Evolutionary conservation across 2,113 vertebrate genomes (phyloP).

Genomic region (Equus quagga): DNA sequence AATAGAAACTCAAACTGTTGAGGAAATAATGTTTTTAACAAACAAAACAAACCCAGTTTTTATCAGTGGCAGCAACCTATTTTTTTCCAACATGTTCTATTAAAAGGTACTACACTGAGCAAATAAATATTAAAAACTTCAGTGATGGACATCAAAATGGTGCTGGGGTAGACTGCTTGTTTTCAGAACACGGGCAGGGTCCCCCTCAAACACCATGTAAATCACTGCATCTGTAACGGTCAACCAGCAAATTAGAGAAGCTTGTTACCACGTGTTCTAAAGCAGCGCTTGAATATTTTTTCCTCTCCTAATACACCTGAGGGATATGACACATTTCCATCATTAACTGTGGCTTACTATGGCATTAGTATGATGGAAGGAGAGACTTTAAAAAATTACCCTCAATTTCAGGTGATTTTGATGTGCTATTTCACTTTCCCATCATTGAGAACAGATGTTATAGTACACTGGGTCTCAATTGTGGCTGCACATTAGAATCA

Average conservation of each 20-base stretch:
- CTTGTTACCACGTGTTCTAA: neutral
- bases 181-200: neutral
- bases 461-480: neutral
- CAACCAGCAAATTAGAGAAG: neutral
- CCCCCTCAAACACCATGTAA: neutral
- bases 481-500: neutral
- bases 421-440: neutral
- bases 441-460: constrained; percentile 46
- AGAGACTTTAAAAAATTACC: neutral
- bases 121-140: neutral
- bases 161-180: neutral
- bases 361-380: constrained; percentile 29
- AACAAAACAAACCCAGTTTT: constrained; percentile 22
- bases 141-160: neutral
- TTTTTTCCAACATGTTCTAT: neutral
- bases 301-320: neutral
- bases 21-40: neutral
- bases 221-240: neutral
- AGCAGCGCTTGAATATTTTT: neutral
- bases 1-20: neutral
- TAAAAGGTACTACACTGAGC: neutral
- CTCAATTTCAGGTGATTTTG: constrained; percentile 51
- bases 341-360: neutral
- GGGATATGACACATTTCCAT: constrained; percentile 19
- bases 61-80: neutral